Evolutionary conservation across 2,888 invertebrate genomes (phyloP), one percentile per base, ranked within the genome.

Genomic region (Oscheius onirici): DNA sequence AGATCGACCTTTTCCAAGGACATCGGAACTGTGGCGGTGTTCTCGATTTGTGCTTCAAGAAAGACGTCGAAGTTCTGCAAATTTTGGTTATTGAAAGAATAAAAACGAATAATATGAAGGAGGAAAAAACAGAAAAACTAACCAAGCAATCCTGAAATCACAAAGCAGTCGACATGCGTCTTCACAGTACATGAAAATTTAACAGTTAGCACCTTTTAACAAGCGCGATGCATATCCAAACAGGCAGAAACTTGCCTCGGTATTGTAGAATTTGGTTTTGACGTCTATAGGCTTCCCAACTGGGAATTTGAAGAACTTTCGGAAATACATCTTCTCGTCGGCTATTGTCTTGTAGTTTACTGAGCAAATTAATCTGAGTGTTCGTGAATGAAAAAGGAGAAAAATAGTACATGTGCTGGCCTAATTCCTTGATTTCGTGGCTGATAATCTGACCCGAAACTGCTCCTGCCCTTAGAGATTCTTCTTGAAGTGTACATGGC

Each of bases 351-450:
- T 92, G 88, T 97, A 99, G 78, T 92, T 93, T 1, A 99, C 95
- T 89, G 97, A 95, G 90, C 97, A 99, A 1, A 97, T 95, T 80
- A 99, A 90, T 87, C 94, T 94, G 88, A 28, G 75, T n/a, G n/a
- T n/a, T n/a, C n/a, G n/a, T n/a, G n/a, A n/a, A n/a, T n/a, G n/a
- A n/a, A n/a, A n/a, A n/a, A n/a, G n/a, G n/a, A n/a, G n/a, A n/a
- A n/a, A n/a, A 60, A 40, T 87, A 91, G 89, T 90, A 94, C 93
- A 97, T 96, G 88, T 99, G 97, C 55, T 95, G 94, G 51, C 97
- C 97, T 81, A 95, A 92, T 90, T 99, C 97, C 89, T 97, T 97
- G n/a, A 99, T 96, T 91, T 99, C 97, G 90, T 99, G 96, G 87
- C 95, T 94, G 86, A 97, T 95, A 43, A 97, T 94, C 89, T 95